Base-by-base conservation (phyloP, 92 coral and sea anemone genomes). In the Parazoanthus darwini region DNA sequence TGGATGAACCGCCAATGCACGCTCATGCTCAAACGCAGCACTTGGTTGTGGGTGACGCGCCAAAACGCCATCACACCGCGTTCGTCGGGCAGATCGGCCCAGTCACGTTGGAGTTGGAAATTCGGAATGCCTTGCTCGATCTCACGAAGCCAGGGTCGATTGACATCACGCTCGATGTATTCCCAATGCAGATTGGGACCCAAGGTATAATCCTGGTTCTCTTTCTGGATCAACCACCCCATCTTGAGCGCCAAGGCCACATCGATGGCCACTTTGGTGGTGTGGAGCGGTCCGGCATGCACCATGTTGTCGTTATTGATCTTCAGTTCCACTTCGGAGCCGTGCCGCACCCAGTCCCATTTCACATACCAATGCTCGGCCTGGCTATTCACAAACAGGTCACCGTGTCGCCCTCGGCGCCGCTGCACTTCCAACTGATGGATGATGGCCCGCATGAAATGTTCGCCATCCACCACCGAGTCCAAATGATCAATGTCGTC, bases 311-410 rank as follows among this genome's bases (percentile, higher is more conserved):
- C 7, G 88, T 71, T 85, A 38, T 72, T 85, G 88, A 72, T 85
- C 88, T 26, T 85, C 81, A 85, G 42, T 39, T 85, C 88, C 88
- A 16, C 35, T 86, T 86, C 89, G 70, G 89, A 86, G 1, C 89
- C 89, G 89, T 86, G 89, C 89, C 16, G 89, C 89, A 86, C 89
- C 89, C 82, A 86, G 39, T 86, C 82, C 89, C 82, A 86, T 86
- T 86, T 86, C 89, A 86, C 89, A 3, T 86, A 75, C 89, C 83
- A 86, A 86, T 86, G 89, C 73, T 25, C 0, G 5, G 11, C 72
- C 82, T 51, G 5, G 89, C 11, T 2, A 74, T 75, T 86, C 46
- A 86, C 73, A 74, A 86, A 86, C 89, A 0, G n/a, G 83, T 86
- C 89, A 1, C 89, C 46, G 83, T 35, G 89, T 1, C 89, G 89